phyloP scores from a whole-genome alignment of 2,888 invertebrate genomes.

The Epinotia ramella region DNA sequence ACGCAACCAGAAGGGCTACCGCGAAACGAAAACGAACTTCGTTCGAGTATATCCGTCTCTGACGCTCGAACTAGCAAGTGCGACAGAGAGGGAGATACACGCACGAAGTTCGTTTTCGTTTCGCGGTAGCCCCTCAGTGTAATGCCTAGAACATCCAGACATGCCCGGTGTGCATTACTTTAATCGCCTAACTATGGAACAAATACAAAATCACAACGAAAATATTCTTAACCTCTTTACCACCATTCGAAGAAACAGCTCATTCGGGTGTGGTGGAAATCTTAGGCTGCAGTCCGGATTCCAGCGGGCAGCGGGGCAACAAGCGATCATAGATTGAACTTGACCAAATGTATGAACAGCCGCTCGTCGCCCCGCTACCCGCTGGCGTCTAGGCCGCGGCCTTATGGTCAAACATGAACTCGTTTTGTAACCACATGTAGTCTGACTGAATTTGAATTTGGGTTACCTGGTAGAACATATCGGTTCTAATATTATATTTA shows the following conservation, averaged over 20 bases:
- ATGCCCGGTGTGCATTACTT: background rate
- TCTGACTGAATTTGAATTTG: background rate
- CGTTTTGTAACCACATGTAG: background rate
- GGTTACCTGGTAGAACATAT: background rate
- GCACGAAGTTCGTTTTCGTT: no score
- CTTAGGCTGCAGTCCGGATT: no score
- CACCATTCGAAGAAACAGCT: background rate
- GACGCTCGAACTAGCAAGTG: no score
- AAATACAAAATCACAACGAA: slow-evolving; percentile 20
- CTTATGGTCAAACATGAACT: background rate
- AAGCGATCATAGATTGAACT: no score
- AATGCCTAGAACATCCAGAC: background rate
- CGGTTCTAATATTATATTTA: background rate
- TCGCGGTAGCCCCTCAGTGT: no score
- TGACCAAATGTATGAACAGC: no score
- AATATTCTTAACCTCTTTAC: background rate
- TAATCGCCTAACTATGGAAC: slow-evolving; percentile 2
- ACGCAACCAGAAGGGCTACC: no score
- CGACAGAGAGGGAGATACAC: no score
- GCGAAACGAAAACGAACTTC: no score
- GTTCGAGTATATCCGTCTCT: no score
- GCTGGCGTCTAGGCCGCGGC: background rate
- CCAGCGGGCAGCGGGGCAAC: no score
- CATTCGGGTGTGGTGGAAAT: background rate
- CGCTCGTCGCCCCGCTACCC: no score